Evolutionary conservation across 2,888 invertebrate species (phyloP), one percentile per base, ranked within the genome.

Genomic region (Chaetoderma sp.): DNA sequence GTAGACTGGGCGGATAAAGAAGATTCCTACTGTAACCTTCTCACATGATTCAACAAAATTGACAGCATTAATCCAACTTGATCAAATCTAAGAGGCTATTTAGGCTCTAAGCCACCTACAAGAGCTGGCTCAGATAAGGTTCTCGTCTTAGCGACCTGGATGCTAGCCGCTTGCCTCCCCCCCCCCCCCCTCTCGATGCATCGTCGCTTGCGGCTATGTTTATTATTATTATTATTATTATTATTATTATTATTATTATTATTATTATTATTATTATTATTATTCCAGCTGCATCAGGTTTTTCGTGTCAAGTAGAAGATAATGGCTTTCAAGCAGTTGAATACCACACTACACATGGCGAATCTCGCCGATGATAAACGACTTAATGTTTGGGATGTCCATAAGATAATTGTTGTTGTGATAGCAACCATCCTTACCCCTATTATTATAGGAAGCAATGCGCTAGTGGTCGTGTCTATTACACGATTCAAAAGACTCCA

Each of bases 401-500:
- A 69, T 49, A 67, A 73, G 47, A 61, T 74, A 16, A 60, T 65
- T 1, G 69, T 66, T 5, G 67, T 75, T 10, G 52, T 66, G 10
- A 55, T 74, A 4, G 67, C 73, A 1, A 49, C 60, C 18, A 18
- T 77, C 1, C 66, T 72, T 57, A 73, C 75, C 6, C 90, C 90
- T 13, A 87, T 90, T 83, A 90, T 90, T 63, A 84, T 91, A 54
- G 88, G 89, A 71, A 89, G 90, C 56, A 91, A 91, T 77, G 88
- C 89, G 1, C 84, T 91, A 65, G 89, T 91, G 32, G 85, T 91
- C 47, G 87, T 89, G 6, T 89, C 90, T 1, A 89, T 91, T 82
- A 89, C 89, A 77, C 87, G 89, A 42, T 91, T 89, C 86, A 90
- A 90, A 78, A 86, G 90, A 59, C 86, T 91, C 47, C 86, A 90